Conservation (phyloP, 2,113 vertebrate genomes). For the Sminthopsis crassicaudata region DNA sequence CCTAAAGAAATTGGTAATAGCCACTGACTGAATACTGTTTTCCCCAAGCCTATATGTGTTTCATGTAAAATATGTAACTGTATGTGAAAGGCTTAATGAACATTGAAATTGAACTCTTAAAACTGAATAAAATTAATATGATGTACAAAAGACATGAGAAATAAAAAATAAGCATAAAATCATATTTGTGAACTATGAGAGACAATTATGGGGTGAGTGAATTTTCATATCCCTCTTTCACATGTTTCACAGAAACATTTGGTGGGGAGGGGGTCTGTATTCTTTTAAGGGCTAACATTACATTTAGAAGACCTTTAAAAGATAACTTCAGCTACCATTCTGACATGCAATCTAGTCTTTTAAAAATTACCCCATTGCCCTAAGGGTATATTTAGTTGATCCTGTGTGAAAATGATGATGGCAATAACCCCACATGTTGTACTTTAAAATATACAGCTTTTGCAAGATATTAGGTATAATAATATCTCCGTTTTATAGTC, state of each 20-base stretch:
- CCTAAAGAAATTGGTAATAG: neutral
- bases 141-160: neutral
- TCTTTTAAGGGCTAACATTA: neutral
- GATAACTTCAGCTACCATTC: neutral
- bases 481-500: neutral
- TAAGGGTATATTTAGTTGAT: neutral
- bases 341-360: neutral
- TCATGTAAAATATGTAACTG: neutral
- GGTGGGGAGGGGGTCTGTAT: neutral
- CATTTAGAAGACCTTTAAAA: neutral
- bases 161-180: neutral
- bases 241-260: neutral
- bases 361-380: neutral
- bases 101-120: neutral
- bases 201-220: neutral
- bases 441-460: neutral
- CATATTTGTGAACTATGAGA: neutral
- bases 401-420: neutral
- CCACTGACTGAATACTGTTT: neutral
- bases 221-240: neutral
- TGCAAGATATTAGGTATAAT: neutral
- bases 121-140: neutral
- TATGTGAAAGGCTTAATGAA: neutral
- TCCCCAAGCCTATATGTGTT: neutral
- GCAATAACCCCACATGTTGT: neutral